Evolutionary conservation across 2,113 vertebrate species (phyloP).

Genomic region (Calonectris borealis): DNA sequence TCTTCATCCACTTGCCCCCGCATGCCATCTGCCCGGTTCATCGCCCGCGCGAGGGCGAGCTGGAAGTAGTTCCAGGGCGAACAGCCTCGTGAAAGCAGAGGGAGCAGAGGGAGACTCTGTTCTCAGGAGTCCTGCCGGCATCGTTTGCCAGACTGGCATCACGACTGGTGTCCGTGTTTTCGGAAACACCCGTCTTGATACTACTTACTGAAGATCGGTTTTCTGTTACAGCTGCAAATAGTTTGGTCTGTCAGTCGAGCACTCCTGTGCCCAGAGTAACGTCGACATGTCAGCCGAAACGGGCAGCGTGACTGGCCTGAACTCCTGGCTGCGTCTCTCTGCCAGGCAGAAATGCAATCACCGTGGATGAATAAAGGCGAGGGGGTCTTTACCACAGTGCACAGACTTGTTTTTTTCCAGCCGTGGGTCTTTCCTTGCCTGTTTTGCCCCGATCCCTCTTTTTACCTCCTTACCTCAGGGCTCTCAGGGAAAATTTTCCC

Average conservation of each 20-base stretch:
- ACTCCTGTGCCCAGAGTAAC: not conserved
- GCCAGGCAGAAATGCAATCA: not conserved
- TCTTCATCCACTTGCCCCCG: not conserved
- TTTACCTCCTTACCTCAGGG: not conserved
- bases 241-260: not conserved
- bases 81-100: not conserved
- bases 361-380: not conserved
- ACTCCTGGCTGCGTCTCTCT: not conserved
- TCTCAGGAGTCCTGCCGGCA: not conserved
- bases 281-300: fast-evolving
- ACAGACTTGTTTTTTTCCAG: not conserved
- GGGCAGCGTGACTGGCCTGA: not conserved
- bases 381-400: not conserved
- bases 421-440: not conserved
- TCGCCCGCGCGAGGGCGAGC: not conserved
- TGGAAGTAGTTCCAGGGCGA: not conserved
- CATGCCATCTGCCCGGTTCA: not conserved
- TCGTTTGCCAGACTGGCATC: not conserved
- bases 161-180: not conserved
- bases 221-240: not conserved
- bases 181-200: not conserved
- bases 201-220: not conserved
- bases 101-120: not conserved
- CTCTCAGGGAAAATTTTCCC: not conserved
- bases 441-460: not conserved